These are phyloP conservation scores for Tapera naevia DNA, from an alignment of 2,797 vertebrate species.

Conservation along the genomic window DNA sequence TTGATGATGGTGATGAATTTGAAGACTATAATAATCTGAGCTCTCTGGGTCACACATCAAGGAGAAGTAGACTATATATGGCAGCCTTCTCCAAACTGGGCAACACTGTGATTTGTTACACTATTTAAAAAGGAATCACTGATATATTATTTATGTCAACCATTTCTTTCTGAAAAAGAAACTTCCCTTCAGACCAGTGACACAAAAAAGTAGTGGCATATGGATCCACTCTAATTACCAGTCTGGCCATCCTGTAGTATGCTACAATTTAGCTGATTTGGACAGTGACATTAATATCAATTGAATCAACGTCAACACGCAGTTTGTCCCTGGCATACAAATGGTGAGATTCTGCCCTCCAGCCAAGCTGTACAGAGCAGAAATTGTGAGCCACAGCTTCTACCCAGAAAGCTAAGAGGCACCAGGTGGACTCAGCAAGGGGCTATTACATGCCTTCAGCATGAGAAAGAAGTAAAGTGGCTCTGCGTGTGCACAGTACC, in stretches of 20 bases:
- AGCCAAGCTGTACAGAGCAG: background rate
- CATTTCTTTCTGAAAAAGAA: background rate
- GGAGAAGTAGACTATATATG: background rate
- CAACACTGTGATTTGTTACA: background rate
- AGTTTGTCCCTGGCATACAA: background rate
- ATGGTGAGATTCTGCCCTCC: background rate
- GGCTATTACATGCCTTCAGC: background rate
- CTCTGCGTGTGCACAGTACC: background rate
- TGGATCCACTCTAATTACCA: slow-evolving; percentile 39
- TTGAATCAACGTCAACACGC: background rate
- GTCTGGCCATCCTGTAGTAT: slow-evolving; percentile 10
- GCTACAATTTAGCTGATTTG: slow-evolving; percentile 16
- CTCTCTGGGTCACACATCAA: background rate
- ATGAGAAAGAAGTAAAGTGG: background rate
- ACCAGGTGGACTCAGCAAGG: background rate
- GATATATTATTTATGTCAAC: background rate
- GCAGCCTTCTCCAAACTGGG: background rate
- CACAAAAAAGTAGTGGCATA: slow-evolving; percentile 33
- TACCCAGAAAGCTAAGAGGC: background rate
- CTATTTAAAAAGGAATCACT: background rate
- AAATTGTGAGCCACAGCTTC: background rate
- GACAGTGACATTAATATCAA: slow-evolving; percentile 24
- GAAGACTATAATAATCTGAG: background rate
- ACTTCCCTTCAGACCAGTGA: background rate
- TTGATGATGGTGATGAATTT: background rate